Percentiles rank a stretch among this genome's conserved stretches.
These are phyloP conservation scores for Drosophila longiperda DNA, from an alignment of 2,888 invertebrate genomes.

Conservation along the genomic window DNA sequence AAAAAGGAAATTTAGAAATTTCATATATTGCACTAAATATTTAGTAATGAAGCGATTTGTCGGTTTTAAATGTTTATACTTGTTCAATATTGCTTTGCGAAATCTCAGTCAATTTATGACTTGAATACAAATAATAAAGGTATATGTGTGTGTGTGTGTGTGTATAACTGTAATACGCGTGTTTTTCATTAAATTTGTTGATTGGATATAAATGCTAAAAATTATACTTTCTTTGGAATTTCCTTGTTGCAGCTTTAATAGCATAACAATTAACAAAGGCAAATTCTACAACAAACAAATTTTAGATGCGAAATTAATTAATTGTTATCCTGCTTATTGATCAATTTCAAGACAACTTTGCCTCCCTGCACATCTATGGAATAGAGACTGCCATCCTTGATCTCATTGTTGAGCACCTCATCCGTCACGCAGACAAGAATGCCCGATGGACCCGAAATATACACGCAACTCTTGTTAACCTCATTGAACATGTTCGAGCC, in stretches of 20 bases:
- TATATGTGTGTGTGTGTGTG: constrained; percentile 5
- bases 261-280: constrained; percentile 19
- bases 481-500: constrained; percentile 86
- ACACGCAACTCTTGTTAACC: constrained; percentile 87
- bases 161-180: constrained; percentile 34
- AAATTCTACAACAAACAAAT: too few relatives aligned
- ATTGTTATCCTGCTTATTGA: constrained; percentile 83
- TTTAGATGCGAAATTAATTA: constrained; percentile 21
- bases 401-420: constrained; percentile 91
- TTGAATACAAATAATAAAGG: constrained; percentile 50
- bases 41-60: constrained; percentile 21
- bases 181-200: constrained; percentile 16
- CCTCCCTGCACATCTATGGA: constrained; percentile 87
- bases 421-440: constrained; percentile 94
- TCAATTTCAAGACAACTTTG: constrained; percentile 85
- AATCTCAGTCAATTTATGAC: constrained; percentile 71
- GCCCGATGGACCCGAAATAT: constrained; percentile 93
- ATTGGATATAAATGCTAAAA: constrained; percentile 68
- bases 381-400: constrained; percentile 92
- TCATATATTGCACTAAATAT: constrained; percentile 48
- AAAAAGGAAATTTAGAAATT: constrained; percentile 29
- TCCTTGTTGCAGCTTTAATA: constrained; percentile 5
- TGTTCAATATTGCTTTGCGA: constrained; percentile 70
- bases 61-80: constrained; percentile 30
- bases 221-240: constrained; percentile 49